phyloP scores from a whole-genome alignment of 2,113 vertebrate genomes.

The Marmota monax region DNA sequence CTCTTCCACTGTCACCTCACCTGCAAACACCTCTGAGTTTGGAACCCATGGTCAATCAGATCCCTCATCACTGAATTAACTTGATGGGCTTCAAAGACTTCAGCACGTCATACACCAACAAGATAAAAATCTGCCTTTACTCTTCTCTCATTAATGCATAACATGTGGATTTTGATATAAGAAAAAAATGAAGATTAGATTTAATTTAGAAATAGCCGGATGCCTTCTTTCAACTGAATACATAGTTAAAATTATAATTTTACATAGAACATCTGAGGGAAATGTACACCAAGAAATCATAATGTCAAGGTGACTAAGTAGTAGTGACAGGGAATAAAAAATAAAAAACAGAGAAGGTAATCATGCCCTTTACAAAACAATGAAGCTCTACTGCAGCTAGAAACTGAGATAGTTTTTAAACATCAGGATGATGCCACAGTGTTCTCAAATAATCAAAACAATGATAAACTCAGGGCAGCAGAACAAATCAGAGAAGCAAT shows the following conservation, averaged over 20 bases:
- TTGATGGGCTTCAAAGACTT: not conserved
- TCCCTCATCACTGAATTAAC: not conserved
- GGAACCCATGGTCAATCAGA: not conserved
- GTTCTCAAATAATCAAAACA: slow-evolving; percentile 8
- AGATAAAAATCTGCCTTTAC: slow-evolving; percentile 37
- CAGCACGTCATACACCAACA: not conserved
- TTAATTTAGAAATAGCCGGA: slow-evolving; percentile 45
- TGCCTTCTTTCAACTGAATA: slow-evolving; percentile 34
- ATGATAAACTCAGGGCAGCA: not conserved
- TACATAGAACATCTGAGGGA: slow-evolving; percentile 1
- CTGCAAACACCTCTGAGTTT: not conserved
- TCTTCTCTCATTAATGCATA: slow-evolving; percentile 3
- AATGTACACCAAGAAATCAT: not conserved
- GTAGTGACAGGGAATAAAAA: not conserved
- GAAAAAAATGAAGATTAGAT: not conserved
- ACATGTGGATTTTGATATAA: not conserved
- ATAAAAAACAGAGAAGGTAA: slow-evolving; percentile 26
- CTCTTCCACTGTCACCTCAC: not conserved
- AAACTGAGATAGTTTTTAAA: slow-evolving; percentile 41
- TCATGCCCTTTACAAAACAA: not conserved
- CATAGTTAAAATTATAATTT: slow-evolving; percentile 28
- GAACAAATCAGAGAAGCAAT: not conserved
- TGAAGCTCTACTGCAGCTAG: not conserved
- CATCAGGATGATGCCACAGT: not conserved
- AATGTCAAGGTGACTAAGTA: not conserved